Conservation (phyloP, 30 jellyfish, hydroid and myxozoan genomes). For the Turritopsis dohrnii region DNA sequence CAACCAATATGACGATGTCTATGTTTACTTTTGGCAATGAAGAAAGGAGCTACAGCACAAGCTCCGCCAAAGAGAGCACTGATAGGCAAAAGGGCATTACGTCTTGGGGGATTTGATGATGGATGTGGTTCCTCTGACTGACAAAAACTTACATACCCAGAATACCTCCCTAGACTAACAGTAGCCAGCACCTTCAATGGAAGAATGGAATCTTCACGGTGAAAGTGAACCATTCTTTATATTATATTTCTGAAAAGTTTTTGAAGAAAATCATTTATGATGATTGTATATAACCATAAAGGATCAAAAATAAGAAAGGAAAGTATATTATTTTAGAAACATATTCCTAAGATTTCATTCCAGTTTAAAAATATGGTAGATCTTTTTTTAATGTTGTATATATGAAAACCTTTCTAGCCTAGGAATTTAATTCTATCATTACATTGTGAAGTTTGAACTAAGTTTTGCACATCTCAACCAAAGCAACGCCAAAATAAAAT, state of each 20-base stretch:
- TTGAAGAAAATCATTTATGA: too few species aligned
- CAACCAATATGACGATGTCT: conserved; percentile 6
- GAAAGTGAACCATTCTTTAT: not conserved
- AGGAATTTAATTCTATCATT: too few species aligned
- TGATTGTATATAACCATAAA: too few species aligned
- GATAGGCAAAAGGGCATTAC: not conserved
- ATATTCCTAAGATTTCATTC: too few species aligned
- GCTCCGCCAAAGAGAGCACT: conserved; percentile 16
- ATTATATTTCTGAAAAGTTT: not conserved
- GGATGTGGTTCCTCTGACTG: conserved; percentile 16
- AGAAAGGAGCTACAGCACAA: not conserved
- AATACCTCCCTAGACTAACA: conserved; percentile 9
- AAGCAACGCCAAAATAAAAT: too few species aligned
- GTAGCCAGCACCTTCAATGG: conserved; percentile 10
- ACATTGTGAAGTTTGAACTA: too few species aligned
- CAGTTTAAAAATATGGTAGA: too few species aligned
- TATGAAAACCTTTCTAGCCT: too few species aligned
- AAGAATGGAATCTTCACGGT: conserved; percentile 10
- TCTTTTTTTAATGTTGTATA: too few species aligned
- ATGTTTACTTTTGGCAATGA: conserved; percentile 11
- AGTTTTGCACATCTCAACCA: too few species aligned
- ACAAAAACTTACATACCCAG: conserved; percentile 21
- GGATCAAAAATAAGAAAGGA: too few species aligned
- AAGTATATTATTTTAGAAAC: too few species aligned
- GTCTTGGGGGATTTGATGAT: not conserved